Conservation (phyloP, 2,113 vertebrate species). For the Brachionichthys hirsutus region DNA sequence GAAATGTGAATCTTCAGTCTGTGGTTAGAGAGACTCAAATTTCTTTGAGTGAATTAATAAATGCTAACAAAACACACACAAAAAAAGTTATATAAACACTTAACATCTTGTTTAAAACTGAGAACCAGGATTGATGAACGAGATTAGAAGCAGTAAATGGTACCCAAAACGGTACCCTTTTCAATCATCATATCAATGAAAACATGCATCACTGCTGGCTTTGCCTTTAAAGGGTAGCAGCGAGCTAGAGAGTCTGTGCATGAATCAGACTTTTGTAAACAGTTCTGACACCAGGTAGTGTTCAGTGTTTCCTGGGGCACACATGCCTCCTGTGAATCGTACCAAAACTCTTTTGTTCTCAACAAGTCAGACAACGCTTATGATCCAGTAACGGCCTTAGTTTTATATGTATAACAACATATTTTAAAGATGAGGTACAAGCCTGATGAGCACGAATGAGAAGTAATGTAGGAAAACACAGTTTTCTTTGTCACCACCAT, state of each 20-base stretch:
- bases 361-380: slow-evolving; percentile 35
- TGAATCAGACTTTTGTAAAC: slow-evolving; percentile 60
- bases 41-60: too few species aligned
- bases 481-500: neutral
- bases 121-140: neutral
- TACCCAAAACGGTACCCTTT: neutral
- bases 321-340: slow-evolving; percentile 41
- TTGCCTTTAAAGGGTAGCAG: slow-evolving; percentile 69
- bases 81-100: too few species aligned
- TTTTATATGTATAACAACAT: too few species aligned
- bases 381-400: slow-evolving; percentile 9
- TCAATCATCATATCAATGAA: slow-evolving; percentile 35
- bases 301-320: slow-evolving; percentile 59
- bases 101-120: too few species aligned
- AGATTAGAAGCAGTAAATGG: neutral
- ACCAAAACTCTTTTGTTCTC: slow-evolving; percentile 35
- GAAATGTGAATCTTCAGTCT: too few species aligned
- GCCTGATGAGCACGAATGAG: too few species aligned
- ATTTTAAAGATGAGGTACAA: too few species aligned
- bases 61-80: too few species aligned
- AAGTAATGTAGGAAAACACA: too few species aligned
- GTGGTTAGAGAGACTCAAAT: too few species aligned
- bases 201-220: slow-evolving; percentile 13
- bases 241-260: slow-evolving; percentile 39
- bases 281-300: slow-evolving; percentile 57